Base-by-base conservation (phyloP, 1,140 invertebrate species). In the Lanistes nyassanus region DNA sequence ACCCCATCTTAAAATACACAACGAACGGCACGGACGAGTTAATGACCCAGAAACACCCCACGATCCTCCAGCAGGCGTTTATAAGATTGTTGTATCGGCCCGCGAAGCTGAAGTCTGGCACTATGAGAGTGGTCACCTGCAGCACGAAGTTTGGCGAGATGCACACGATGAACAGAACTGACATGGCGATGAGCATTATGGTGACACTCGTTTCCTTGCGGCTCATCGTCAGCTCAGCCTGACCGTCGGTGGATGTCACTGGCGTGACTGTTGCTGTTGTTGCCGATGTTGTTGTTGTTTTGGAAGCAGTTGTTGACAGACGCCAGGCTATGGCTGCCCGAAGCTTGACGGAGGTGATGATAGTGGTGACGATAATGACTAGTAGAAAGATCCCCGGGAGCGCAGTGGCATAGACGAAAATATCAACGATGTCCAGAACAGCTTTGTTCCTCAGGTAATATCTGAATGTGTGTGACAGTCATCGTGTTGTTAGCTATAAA, bases 21-120 rank as follows among this genome's bases (percentile, higher is more conserved):
- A 75, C 47, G 62, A 75, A 66, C 42, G 51, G 53, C 39, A 37
- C 13, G 11, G 73, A 65, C n/a, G 73, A 64, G 73, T 75, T 75
- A 5, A 67, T n/a, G 16, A 37, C 55, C 21, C 47, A 26, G 34
- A 75, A 66, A 5, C 65, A 34, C 42, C 9, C 6, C 36, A 64
- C 62, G 47, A 65, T 29, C 13, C 26, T 65, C 73, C 73, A 75
- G 7, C 34, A 42, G 13, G 42, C 26, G 19, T 7, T 2, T 6
- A 19, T 55, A 16, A 65, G n/a, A 31, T 67, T 67, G 26, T 65
- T 23, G 60, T 67, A 65, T 4, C 2, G 51, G 0, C 73, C 73
- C 11, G 37, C 51, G 2, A 5, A n/a, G 60, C 29, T 47, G 42
- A 75, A 62, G 36, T 65, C 73, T 34, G 60, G 73, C 42, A 75